Evolutionary conservation across 2,888 invertebrate genomes (phyloP).

Genomic region (Mythimna albipuncta): DNA sequence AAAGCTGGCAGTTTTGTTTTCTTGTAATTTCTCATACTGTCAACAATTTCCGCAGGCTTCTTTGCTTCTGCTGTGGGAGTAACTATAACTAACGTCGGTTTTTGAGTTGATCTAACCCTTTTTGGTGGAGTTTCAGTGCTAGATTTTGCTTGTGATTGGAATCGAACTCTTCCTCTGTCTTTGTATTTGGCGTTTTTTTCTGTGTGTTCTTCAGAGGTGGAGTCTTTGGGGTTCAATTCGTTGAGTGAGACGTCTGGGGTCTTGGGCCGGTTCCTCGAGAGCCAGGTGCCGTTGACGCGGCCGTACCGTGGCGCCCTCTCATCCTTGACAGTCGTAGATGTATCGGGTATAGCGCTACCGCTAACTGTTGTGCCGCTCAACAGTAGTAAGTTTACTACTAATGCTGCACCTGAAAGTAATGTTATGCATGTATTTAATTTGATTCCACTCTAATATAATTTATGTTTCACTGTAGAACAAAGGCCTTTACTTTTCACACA

Average conservation of each 20-base stretch:
- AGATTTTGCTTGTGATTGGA: conserved; percentile 74
- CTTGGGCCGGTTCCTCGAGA: conserved; percentile 75
- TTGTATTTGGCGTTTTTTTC: conserved; percentile 88
- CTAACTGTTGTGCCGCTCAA: conserved; percentile 80
- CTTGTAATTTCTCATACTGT: conserved; percentile 83
- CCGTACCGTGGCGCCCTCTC: conserved; percentile 73
- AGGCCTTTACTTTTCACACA: too few relatives aligned
- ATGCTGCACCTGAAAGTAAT: conserved; percentile 85
- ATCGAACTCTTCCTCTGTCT: conserved; percentile 85
- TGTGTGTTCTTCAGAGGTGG: conserved; percentile 83
- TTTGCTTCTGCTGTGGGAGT: conserved; percentile 86
- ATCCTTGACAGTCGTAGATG: conserved; percentile 75
- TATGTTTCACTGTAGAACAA: too few relatives aligned
- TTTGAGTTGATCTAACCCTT: conserved; percentile 74
- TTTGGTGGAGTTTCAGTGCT: conserved; percentile 75
- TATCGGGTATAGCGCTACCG: conserved; percentile 80
- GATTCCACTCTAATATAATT: too few relatives aligned
- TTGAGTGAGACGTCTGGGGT: conserved; percentile 82
- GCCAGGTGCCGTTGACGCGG: conserved; percentile 73
- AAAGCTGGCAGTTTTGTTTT: conserved; percentile 80
- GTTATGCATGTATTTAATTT: conserved; percentile 2
- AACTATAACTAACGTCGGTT: conserved; percentile 78
- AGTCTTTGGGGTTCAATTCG: conserved; percentile 83
- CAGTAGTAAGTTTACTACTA: conserved; percentile 87
- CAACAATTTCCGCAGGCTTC: conserved; percentile 82